These are phyloP conservation scores for Rhombomys opimus DNA, from an alignment of 2,113 vertebrate species.

Conservation along the genomic window DNA sequence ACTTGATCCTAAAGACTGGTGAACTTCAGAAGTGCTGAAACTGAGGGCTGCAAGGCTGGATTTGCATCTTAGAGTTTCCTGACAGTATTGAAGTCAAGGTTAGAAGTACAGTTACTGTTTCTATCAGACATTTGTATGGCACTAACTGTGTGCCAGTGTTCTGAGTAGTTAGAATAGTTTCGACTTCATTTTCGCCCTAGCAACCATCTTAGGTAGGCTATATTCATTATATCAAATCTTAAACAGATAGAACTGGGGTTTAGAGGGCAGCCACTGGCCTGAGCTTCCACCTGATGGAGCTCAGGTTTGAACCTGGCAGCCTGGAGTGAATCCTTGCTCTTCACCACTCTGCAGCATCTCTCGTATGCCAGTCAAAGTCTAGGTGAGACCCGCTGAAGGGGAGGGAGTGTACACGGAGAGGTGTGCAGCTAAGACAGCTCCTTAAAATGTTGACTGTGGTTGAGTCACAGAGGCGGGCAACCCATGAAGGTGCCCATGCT, in stretches of 20 bases:
- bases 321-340: conserved; percentile 12
- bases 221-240: not conserved
- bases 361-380: not conserved
- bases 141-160: not conserved
- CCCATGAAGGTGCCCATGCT: not conserved
- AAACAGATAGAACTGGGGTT: not conserved
- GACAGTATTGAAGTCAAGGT: not conserved
- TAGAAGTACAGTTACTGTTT: not conserved
- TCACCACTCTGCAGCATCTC: not conserved
- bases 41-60: not conserved
- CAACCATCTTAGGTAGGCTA: not conserved
- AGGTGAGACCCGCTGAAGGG: not conserved
- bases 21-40: not conserved
- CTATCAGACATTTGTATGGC: not conserved
- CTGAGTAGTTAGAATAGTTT: not conserved
- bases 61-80: conserved; percentile 36
- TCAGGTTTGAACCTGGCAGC: not conserved
- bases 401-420: fast-evolving
- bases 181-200: not conserved
- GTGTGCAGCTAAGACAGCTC: not conserved
- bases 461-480: not conserved
- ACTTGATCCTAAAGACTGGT: not conserved
- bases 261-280: not conserved
- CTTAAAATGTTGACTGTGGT: not conserved
- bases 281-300: not conserved